Evolutionary conservation across 2,888 invertebrate species (phyloP).

Genomic region (Eristalis pertinax): DNA sequence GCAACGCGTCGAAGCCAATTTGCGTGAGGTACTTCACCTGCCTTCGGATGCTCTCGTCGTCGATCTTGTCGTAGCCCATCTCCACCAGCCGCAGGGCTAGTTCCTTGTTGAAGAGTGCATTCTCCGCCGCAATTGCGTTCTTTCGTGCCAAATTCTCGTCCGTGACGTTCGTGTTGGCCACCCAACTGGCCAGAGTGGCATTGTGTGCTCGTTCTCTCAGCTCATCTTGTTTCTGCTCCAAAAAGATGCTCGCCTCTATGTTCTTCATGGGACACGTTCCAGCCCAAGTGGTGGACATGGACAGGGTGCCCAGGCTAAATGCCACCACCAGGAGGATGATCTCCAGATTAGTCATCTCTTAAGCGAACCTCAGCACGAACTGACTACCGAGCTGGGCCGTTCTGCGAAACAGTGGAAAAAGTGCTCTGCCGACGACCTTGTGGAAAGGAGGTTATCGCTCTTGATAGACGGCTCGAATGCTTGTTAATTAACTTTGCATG

Average conservation of each 20-base stretch:
- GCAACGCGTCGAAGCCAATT: conserved; percentile 87
- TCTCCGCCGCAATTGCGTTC: conserved; percentile 76
- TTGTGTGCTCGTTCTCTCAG: conserved; percentile 26
- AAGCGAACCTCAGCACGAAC: conserved; percentile 22
- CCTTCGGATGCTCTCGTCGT: conserved; percentile 85
- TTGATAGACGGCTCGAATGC: background rate
- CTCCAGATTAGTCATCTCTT: conserved; percentile 46
- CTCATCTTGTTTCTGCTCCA: conserved; percentile 28
- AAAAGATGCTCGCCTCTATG: conserved; percentile 17
- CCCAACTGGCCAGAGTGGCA: conserved; percentile 49
- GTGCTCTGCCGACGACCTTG: background rate
- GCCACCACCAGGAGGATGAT: conserved; percentile 46
- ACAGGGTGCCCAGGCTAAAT: conserved; percentile 49
- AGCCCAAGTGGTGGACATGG: conserved; percentile 12
- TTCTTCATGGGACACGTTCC: conserved; percentile 25
- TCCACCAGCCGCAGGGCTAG: conserved; percentile 77
- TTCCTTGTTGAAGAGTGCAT: conserved; percentile 78
- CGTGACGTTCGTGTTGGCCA: conserved; percentile 85
- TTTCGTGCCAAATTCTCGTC: conserved; percentile 85
- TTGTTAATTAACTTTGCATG: background rate
- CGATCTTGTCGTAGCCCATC: conserved; percentile 87
- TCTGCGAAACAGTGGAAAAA: conserved; percentile 14
- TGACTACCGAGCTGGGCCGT: conserved; percentile 33
- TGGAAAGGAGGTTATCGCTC: conserved; percentile 20
- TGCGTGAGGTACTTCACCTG: conserved; percentile 88